Conservation (phyloP, 2,888 invertebrate genomes). For the Carpatolechia fugitivella region DNA sequence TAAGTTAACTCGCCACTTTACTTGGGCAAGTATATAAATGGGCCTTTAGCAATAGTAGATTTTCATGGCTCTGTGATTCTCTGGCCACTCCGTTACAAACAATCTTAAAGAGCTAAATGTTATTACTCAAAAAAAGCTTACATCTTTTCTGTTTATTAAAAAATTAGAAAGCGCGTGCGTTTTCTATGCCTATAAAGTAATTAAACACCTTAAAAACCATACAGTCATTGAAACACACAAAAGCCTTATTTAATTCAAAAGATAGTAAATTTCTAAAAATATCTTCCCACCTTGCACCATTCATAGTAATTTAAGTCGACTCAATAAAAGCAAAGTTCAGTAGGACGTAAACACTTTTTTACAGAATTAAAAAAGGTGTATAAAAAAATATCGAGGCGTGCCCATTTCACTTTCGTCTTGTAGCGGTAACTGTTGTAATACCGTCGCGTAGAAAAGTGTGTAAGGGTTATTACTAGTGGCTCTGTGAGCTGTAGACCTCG, state of each 20-base stretch:
- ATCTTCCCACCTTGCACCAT: background rate
- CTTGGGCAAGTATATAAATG: too few species aligned
- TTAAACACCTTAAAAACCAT: background rate
- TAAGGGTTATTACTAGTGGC: too few species aligned
- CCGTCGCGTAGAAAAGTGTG: background rate
- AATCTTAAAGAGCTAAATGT: background rate
- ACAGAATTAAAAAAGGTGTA: slow-evolving; percentile 7
- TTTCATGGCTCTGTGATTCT: too few species aligned
- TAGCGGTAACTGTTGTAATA: slow-evolving; percentile 27
- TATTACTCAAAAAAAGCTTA: background rate
- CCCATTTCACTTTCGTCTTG: slow-evolving; percentile 43
- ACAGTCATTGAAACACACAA: background rate
- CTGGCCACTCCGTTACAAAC: background rate
- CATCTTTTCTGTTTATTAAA: background rate
- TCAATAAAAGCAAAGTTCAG: slow-evolving; percentile 3
- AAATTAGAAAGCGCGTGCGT: slow-evolving; percentile 2
- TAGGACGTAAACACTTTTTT: background rate
- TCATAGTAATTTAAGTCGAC: background rate
- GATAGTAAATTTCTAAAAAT: background rate
- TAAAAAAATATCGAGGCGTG: slow-evolving; percentile 26
- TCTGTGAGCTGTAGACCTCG: too few species aligned
- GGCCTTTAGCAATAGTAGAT: too few species aligned
- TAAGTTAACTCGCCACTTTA: too few species aligned
- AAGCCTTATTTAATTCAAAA: background rate
- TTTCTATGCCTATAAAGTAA: background rate